These are phyloP conservation scores for Eulemur rufifrons DNA, from an alignment of 2,113 vertebrate species.

Conservation along the genomic window DNA sequence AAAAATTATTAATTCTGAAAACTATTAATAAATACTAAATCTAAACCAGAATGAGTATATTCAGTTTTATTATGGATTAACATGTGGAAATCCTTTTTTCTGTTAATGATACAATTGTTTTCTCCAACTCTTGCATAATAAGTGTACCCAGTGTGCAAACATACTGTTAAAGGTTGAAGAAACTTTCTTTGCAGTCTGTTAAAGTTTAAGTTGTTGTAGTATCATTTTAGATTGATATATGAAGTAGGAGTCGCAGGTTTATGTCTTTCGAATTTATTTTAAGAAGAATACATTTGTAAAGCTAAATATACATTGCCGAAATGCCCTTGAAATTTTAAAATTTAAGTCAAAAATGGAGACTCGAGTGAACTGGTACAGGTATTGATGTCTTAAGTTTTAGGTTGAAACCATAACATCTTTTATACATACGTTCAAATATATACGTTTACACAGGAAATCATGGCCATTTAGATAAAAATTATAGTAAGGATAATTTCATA, in stretches of 20 bases:
- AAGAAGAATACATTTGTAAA: background rate
- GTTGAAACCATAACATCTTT: conserved; percentile 19
- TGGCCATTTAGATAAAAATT: background rate
- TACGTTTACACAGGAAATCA: background rate
- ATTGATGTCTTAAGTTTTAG: background rate
- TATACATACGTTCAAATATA: background rate
- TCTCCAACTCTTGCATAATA: background rate
- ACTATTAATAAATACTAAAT: background rate
- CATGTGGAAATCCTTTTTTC: background rate
- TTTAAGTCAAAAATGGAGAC: background rate
- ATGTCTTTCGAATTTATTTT: conserved; percentile 2
- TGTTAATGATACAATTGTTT: background rate
- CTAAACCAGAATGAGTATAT: background rate
- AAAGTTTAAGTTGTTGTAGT: background rate
- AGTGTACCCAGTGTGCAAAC: background rate
- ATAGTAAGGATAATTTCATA: background rate
- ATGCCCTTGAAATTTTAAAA: background rate
- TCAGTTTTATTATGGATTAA: background rate
- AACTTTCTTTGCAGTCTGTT: background rate
- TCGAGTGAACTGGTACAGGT: background rate
- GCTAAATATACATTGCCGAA: conserved; percentile 9
- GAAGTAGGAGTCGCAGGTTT: background rate
- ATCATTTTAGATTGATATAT: background rate
- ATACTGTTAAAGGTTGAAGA: background rate
- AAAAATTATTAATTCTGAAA: conserved; percentile 1